Conservation (phyloP, 2,888 invertebrate species). For the Diaprepes abbreviatus region DNA sequence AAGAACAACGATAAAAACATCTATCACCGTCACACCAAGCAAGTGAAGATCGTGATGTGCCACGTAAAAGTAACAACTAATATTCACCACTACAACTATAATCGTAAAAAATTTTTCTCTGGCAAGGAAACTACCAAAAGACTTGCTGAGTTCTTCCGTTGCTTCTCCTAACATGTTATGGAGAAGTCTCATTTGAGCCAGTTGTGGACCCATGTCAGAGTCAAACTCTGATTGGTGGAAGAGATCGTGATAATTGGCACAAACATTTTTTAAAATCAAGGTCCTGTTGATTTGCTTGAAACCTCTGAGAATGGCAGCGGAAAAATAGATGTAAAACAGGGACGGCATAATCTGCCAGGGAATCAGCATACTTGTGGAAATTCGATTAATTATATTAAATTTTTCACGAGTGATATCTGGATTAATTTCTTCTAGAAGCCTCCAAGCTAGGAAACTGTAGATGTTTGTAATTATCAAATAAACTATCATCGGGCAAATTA, state of each 20-base stretch:
- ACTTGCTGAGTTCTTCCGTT: slow-evolving; percentile 52
- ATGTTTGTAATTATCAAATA: neutral
- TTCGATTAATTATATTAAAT: neutral
- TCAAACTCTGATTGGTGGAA: slow-evolving; percentile 30
- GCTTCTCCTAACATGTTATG: slow-evolving; percentile 52
- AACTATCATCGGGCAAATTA: neutral
- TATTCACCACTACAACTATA: slow-evolving; percentile 52
- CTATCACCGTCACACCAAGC: slow-evolving; percentile 46
- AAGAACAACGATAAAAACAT: neutral
- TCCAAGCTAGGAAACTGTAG: neutral
- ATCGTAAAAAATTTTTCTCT: slow-evolving; percentile 54
- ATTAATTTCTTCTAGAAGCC: neutral
- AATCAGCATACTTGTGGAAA: slow-evolving; percentile 51
- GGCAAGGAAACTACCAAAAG: slow-evolving; percentile 55
- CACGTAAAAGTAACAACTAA: slow-evolving; percentile 48
- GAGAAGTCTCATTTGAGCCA: slow-evolving; percentile 51
- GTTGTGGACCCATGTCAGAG: neutral
- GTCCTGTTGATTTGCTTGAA: slow-evolving; percentile 51
- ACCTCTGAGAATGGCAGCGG: slow-evolving; percentile 44
- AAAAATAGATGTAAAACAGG: slow-evolving; percentile 53
- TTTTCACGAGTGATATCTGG: slow-evolving; percentile 7
- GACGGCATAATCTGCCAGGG: slow-evolving; percentile 55
- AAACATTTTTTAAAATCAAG: slow-evolving; percentile 35
- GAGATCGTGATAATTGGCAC: slow-evolving; percentile 38
- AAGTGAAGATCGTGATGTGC: slow-evolving; percentile 42